Evolutionary conservation across 2,888 invertebrate species (phyloP), one percentile per base, ranked within the genome.

Genomic region (Spilarctia lutea): DNA sequence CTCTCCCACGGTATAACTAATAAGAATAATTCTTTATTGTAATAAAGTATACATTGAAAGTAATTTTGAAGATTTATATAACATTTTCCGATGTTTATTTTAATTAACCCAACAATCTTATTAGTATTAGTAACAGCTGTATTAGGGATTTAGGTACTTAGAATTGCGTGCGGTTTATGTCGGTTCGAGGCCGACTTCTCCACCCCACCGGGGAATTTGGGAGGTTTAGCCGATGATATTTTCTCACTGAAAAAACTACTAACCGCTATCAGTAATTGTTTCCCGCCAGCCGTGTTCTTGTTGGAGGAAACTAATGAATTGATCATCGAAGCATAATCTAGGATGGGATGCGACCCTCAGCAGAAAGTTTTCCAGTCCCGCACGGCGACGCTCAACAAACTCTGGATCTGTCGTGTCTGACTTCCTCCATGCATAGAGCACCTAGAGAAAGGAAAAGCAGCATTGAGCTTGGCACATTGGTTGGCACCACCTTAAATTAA

Each of bases 381-480:
- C 98, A 79, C 98, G 95, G 78, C 98, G 96, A n/a, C 98, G 96
- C 90, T 98, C 98, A 52, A 98, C 97, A 90, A 98, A 98, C 89
- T 98, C 98, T 0, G 98, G 97, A 91, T 98, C 98, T 83, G 98
- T 98, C 24, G 98, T 97, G 89, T 98, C 98, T 1, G 97, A 97
- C 90, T 98, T 98, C 81, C 97, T 97, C 98, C 98, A 98, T 6
- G 97, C 97, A 91, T 96, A 98, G 84, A 97, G 94, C 79, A 97
- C 96, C 96, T 96, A 95, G 3, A 71, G 27, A 63, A 30, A 30
- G 27, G 30, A 48, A 20, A 24, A 33, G 48, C 4, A 71, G 33
- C 24, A 52, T 69, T 63, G 10, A 56, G 52, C 11, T 56, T 8
- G 24, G 24, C 3, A 56, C n/a, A 52, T 52, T n/a, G 3, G 24